Evolutionary conservation across 2,888 invertebrate genomes (phyloP).

Genomic region (Tiliacea citrago): DNA sequence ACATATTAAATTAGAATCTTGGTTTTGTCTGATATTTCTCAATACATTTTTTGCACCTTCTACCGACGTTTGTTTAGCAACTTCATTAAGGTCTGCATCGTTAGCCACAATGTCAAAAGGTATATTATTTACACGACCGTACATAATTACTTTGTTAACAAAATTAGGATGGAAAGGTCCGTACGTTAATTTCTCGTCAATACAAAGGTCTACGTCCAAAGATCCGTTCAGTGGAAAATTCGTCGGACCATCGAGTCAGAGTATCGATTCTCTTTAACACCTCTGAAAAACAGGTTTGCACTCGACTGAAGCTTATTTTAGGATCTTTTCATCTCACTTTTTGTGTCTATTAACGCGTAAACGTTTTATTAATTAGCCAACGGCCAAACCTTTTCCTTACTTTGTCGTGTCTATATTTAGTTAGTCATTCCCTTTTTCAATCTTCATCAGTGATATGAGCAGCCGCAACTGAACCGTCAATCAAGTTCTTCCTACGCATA

Average conservation of each 20-base stretch:
- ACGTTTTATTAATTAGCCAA: conserved; percentile 73
- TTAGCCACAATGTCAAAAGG: conserved; percentile 65
- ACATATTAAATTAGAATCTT: conserved; percentile 36
- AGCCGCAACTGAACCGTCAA: conserved; percentile 76
- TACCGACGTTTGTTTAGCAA: conserved; percentile 34
- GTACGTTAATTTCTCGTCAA: conserved; percentile 87
- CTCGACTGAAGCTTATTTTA: conserved; percentile 88
- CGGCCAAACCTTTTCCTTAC: conserved; percentile 62
- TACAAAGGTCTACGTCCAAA: conserved; percentile 87
- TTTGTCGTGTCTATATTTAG: conserved; percentile 62
- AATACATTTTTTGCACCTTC: conserved; percentile 42
- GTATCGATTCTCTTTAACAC: conserved; percentile 88
- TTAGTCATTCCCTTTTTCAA: conserved; percentile 37
- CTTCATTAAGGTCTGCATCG: conserved; percentile 53
- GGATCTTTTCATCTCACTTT: conserved; percentile 89
- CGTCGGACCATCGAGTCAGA: conserved; percentile 88
- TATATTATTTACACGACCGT: conserved; percentile 77
- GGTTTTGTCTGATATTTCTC: conserved; percentile 33
- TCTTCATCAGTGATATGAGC: conserved; percentile 45
- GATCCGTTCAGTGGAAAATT: conserved; percentile 90
- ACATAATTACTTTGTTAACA: conserved; percentile 79
- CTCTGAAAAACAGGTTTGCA: conserved; percentile 89
- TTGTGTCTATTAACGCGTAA: conserved; percentile 84
- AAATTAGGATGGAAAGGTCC: conserved; percentile 86
- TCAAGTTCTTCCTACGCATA: conserved; percentile 80